Conservation (phyloP, 2,797 vertebrate species). For the Selene dorsalis region DNA sequence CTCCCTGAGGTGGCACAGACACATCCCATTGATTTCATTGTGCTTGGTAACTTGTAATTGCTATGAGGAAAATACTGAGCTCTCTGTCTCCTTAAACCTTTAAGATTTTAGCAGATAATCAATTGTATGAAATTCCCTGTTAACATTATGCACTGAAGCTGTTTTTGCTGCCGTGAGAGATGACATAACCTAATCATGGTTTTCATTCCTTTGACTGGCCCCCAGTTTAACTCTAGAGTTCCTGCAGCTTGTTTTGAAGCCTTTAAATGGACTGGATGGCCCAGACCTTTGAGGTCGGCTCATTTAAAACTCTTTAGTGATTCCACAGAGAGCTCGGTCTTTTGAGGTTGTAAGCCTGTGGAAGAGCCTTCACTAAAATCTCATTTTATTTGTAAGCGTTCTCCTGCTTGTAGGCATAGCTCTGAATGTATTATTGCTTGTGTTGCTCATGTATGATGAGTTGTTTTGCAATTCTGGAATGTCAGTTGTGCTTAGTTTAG, state of each 20-base stretch:
- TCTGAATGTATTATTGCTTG: constrained; percentile 1
- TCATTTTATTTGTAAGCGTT: constrained; percentile 23
- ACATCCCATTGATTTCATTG: constrained; percentile 17
- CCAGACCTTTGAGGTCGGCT: constrained; percentile 24
- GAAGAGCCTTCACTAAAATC: constrained; percentile 14
- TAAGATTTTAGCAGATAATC: constrained; percentile 27
- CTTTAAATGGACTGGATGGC: constrained; percentile 18
- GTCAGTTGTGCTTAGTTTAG: not conserved
- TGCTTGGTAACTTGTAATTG: constrained; percentile 18
- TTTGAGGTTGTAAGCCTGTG: constrained; percentile 24
- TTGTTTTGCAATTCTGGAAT: not conserved
- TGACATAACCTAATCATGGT: constrained; percentile 12
- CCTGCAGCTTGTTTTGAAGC: constrained; percentile 16
- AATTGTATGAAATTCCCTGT: constrained; percentile 10
- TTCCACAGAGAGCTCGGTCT: constrained; percentile 20
- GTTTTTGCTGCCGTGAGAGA: constrained; percentile 5
- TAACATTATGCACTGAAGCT: not conserved
- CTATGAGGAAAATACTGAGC: constrained; percentile 15
- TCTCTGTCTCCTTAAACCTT: constrained; percentile 5
- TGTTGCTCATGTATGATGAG: not conserved
- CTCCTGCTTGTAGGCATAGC: not conserved
- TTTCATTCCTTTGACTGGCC: constrained; percentile 2
- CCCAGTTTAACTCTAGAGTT: not conserved
- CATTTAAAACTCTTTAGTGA: constrained; percentile 8
- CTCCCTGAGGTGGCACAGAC: constrained; percentile 13